Conservation (phyloP, 2,113 vertebrate species). For the Centrocercus urophasianus region DNA sequence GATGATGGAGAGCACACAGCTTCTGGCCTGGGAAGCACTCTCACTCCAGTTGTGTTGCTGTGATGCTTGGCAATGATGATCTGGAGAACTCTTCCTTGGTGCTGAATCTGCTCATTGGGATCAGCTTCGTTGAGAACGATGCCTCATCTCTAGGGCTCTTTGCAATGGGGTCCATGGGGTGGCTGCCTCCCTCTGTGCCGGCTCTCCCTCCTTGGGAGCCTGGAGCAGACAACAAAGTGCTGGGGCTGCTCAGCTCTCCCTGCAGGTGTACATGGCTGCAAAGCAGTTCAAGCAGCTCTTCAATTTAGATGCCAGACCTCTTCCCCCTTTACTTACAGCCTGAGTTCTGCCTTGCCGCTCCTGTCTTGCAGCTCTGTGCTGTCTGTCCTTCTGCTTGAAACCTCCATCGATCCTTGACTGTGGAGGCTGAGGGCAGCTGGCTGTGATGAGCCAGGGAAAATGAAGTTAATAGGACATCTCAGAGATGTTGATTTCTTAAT, state of each 20-base stretch:
- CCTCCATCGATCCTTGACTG: not conserved
- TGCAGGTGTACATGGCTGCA: not conserved
- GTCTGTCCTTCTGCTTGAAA: not conserved
- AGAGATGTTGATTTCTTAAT: not conserved
- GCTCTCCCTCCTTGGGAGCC: not conserved
- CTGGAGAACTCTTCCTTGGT: not conserved
- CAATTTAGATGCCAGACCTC: not conserved
- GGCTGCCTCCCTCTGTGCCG: not conserved
- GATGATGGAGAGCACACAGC: not conserved
- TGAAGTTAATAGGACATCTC: slow-evolving; percentile 18
- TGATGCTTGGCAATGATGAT: not conserved
- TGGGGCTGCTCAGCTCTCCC: not conserved
- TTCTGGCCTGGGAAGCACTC: not conserved
- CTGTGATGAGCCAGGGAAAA: not conserved
- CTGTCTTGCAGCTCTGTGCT: not conserved
- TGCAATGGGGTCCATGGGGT: fast-evolving
- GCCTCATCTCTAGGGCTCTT: not conserved
- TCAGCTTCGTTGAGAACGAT: fast-evolving
- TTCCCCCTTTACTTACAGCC: not conserved
- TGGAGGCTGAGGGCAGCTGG: not conserved
- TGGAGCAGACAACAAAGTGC: not conserved
- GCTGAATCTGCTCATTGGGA: not conserved
- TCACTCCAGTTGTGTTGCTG: not conserved
- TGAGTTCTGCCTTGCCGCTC: not conserved
- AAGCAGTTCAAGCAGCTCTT: not conserved